Evolutionary conservation across 1,140 invertebrate genomes (phyloP).

Genomic region (Zaprionus vittiger): DNA sequence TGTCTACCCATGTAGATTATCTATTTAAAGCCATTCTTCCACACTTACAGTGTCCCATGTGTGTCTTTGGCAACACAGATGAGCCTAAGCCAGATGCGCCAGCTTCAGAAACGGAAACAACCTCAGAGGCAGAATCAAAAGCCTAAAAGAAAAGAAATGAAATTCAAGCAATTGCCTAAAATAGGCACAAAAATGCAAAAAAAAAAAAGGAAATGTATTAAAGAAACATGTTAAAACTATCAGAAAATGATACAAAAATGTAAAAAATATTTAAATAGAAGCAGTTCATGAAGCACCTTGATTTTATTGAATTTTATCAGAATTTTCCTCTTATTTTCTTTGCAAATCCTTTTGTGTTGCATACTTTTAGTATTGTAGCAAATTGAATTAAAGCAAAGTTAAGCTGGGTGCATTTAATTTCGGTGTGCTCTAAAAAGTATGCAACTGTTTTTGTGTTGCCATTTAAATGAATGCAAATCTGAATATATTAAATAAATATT

Average conservation of each 20-base stretch:
- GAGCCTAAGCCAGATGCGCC: conserved; percentile 82
- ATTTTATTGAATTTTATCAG: not conserved
- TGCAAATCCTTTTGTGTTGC: not conserved
- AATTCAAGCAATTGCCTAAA: conserved; percentile 53
- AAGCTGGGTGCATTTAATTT: not conserved
- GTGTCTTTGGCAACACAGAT: conserved; percentile 85
- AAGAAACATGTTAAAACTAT: conserved; percentile 26
- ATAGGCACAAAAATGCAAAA: conserved; percentile 50
- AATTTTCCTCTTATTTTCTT: not conserved
- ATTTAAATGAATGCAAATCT: not conserved
- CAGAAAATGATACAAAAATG: conserved; percentile 52
- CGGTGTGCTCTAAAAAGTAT: not conserved
- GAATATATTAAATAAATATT: not conserved
- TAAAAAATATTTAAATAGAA: conserved; percentile 38
- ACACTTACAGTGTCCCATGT: conserved; percentile 86
- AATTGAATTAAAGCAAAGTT: not conserved
- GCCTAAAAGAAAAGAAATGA: conserved; percentile 25
- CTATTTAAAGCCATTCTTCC: not conserved
- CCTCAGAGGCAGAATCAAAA: conserved; percentile 75
- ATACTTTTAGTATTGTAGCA: not conserved
- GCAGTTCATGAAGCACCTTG: not conserved
- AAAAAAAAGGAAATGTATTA: conserved; percentile 29
- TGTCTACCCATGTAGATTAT: not conserved
- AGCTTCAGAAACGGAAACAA: conserved; percentile 84
- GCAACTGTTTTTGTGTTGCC: not conserved